Evolutionary conservation across 2,888 invertebrate species (phyloP).

Genomic region (Drosophila cracens): DNA sequence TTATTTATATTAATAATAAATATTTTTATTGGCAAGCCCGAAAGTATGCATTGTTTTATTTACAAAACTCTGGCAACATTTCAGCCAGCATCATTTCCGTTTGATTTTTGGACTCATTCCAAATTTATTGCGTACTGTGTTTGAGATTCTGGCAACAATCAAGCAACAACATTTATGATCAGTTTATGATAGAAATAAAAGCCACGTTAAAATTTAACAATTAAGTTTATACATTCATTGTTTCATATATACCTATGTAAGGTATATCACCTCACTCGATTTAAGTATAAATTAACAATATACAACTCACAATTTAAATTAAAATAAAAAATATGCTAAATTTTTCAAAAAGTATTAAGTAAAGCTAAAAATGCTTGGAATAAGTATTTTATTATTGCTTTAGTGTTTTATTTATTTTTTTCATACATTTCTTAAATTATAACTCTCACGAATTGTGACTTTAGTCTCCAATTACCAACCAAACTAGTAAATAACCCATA

Average conservation of each 20-base stretch:
- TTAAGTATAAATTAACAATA: neutral
- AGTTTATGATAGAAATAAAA: neutral
- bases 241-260: neutral
- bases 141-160: neutral
- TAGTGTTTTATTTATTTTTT: neutral
- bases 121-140: neutral
- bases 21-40: neutral
- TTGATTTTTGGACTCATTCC: neutral
- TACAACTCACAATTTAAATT: neutral
- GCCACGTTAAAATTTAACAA: neutral
- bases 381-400: neutral
- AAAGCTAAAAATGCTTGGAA: neutral
- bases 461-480: neutral
- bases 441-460: neutral
- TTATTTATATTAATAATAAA: no score
- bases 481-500: neutral
- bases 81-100: constrained; percentile 9
- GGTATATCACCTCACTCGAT: neutral
- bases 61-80: constrained; percentile 18
- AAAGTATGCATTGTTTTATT: constrained; percentile 29
- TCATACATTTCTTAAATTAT: neutral
- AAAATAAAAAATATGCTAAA: neutral
- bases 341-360: neutral
- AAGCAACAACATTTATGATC: neutral
- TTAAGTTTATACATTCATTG: neutral